Percentiles rank a stretch among this genome's conserved stretches.
These are phyloP conservation scores for Zygaena filipendulae DNA, from an alignment of 2,888 invertebrate genomes.

Conservation along the genomic window DNA sequence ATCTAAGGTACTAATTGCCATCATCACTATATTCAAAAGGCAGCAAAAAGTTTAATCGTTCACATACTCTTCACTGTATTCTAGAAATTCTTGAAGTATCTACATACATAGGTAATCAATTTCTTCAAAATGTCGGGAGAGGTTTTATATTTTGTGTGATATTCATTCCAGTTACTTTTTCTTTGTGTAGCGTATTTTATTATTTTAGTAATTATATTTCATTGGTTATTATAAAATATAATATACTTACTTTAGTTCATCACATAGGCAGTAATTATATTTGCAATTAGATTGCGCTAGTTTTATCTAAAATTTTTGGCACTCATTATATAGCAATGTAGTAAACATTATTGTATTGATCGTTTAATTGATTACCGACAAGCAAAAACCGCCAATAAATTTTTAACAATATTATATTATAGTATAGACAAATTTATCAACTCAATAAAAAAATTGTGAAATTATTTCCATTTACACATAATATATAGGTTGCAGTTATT, in stretches of 20 bases:
- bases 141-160: constrained; percentile 59
- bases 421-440: constrained; percentile 15
- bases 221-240: not conserved
- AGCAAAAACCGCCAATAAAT: too few species aligned
- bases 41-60: constrained; percentile 18
- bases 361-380: too few species aligned
- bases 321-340: too few species aligned
- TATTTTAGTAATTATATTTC: not conserved
- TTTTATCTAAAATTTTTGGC: constrained; percentile 34
- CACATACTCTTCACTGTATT: too few species aligned
- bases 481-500: constrained; percentile 61
- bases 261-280: constrained; percentile 25
- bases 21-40: constrained; percentile 19
- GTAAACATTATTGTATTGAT: too few species aligned
- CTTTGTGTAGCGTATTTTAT: constrained; percentile 28
- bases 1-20: constrained; percentile 30
- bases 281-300: constrained; percentile 66
- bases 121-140: constrained; percentile 36
- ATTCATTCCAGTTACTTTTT: constrained; percentile 57
- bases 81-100: too few species aligned
- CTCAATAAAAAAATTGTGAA: not conserved
- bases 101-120: too few species aligned
- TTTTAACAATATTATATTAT: too few species aligned
- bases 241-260: not conserved
- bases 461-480: too few species aligned